Evolutionary conservation across 2,797 vertebrate genomes (phyloP), one percentile per base, ranked within the genome.

Genomic region (Oreortyx pictus): DNA sequence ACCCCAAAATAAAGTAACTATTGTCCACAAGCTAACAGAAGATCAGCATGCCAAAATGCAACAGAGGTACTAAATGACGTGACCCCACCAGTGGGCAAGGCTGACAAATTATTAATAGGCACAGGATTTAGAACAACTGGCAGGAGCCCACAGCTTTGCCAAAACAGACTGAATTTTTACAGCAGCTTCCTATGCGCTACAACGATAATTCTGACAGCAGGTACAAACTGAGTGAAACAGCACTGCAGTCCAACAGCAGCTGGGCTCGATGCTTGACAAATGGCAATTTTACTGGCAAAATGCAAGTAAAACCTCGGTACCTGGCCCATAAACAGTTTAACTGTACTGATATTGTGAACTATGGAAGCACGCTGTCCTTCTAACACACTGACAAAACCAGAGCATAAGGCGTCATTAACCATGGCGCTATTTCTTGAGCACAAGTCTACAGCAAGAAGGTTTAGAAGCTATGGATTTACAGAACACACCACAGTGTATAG

Each of bases 401-500:
- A n/a, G 54, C 5, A 33, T 7, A 17, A 41, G 47, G 73, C 1
- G 1, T 43, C 61, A 85, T 82, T 35, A 77, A 24, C 11, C 13
- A 14, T 0, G 5, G 13, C 52, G 91, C 57, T 57, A 65, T 29
- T 80, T 78, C 37, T 71, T 50, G 14, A 89, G 31, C 37, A 77
- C 29, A 73, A 65, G 29, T 39, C 29, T 75, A 22, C 4, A 83
- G 3, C 29, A 82, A 70, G 50, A 3, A 64, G 29, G 70, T 61
- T 60, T 29, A 76, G 17, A 15, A 76, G 37, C 68, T 60, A 29
- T 59, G 19, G 74, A 75, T 73, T 82, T 27, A 76, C 37, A 67
- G 25, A 64, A 2, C 23, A 16, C 33, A 64, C 6, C 18, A 50
- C 0, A 0, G 15, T 56, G 29, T 2, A 4, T 7, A 74, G 27